Evolutionary conservation across 2,888 invertebrate genomes (phyloP).

Genomic region (Drosophila barbarae): DNA sequence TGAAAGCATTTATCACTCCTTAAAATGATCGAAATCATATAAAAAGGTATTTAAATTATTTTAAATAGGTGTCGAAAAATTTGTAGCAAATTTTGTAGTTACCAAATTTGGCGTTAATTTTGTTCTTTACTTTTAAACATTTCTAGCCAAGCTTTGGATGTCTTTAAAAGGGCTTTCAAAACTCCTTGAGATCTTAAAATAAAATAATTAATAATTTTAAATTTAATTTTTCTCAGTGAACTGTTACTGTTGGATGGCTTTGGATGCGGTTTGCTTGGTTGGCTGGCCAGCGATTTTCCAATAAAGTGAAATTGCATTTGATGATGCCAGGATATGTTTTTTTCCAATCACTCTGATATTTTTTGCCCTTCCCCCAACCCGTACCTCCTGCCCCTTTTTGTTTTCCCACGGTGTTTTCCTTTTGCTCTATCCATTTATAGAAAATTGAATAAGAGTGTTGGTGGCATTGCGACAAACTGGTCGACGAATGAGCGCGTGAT

Average conservation of each 20-base stretch:
- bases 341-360: conserved; percentile 45
- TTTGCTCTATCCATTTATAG: conserved; percentile 59
- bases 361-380: conserved; percentile 7
- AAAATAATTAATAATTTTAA: neutral
- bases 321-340: conserved; percentile 69
- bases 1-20: neutral
- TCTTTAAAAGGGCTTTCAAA: too few relatives aligned
- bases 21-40: neutral
- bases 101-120: too few relatives aligned
- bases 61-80: too few relatives aligned
- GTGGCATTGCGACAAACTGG: conserved; percentile 70
- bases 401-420: conserved; percentile 33
- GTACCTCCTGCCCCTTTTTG: conserved; percentile 2
- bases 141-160: too few relatives aligned
- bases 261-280: conserved; percentile 56
- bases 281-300: conserved; percentile 72
- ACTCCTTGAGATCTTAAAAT: too few relatives aligned
- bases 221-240: neutral
- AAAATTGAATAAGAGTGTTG: conserved; percentile 73
- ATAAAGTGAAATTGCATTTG: conserved; percentile 73
- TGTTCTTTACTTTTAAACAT: too few relatives aligned
- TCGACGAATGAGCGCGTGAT: conserved; percentile 69
- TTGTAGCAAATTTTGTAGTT: too few relatives aligned
- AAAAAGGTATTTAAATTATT: too few relatives aligned
- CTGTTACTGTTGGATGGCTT: conserved; percentile 25